Evolutionary conservation across 2,113 vertebrate species (phyloP).

Genomic region (Colinus virginianus): DNA sequence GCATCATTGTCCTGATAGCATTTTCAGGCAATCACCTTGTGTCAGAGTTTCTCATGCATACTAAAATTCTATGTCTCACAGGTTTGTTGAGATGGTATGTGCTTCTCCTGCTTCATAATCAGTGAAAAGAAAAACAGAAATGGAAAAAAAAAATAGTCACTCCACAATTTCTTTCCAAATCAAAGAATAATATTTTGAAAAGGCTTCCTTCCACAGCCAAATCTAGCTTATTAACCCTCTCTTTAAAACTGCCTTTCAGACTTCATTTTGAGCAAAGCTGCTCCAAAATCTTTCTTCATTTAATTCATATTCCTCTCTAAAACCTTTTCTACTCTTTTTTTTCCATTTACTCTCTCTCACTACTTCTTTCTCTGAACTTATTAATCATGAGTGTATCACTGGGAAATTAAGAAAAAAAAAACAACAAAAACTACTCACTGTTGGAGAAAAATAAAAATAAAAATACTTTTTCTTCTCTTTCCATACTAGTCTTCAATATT

Average conservation of each 20-base stretch:
- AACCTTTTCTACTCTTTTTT: not conserved
- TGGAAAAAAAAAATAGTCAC: not conserved
- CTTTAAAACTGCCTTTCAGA: not conserved
- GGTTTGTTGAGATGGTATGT: not conserved
- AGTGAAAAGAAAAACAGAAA: not conserved
- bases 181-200: not conserved
- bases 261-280: not conserved
- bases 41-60: not conserved
- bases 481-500: not conserved
- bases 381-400: not conserved
- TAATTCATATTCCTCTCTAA: not conserved
- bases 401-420: fast-evolving
- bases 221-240: not conserved
- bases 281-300: not conserved
- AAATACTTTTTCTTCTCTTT: not conserved
- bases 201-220: not conserved
- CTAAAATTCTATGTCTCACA: fast-evolving
- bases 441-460: not conserved
- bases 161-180: not conserved
- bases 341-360: not conserved
- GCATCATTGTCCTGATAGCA: not conserved
- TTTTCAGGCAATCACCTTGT: not conserved
- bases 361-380: not conserved
- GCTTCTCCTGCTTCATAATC: not conserved
- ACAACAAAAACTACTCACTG: not conserved